Base-by-base conservation (phyloP, 2,797 vertebrate genomes). In the Melanotaenia boesemani region DNA sequence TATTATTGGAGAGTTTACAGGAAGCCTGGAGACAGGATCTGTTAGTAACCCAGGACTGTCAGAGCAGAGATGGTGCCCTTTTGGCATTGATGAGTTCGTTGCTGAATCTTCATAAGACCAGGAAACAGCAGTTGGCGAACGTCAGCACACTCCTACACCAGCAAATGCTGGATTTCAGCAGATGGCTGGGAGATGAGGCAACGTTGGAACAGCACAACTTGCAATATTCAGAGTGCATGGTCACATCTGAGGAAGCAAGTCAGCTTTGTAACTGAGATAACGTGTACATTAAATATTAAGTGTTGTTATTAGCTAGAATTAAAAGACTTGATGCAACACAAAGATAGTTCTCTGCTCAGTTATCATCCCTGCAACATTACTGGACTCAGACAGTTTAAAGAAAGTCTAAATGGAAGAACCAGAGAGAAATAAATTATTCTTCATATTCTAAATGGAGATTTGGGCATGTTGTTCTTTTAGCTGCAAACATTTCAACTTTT, bases 141-240 rank as follows among this genome's bases (percentile, higher is more conserved):
- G 32, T 88, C 22, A 22, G 12, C 55, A 4, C 56, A 0, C 57
- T 79, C 0, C 67, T 91, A 0, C 78, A 89, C 16, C 70, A 59
- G 0, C 64, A 72, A 0, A 84, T 88, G 89, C 24, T 82, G 6
- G 66, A 84, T 37, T 87, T 90, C 8, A 87, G 88, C 74, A 80
- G 55, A 61, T 64, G 77, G 32, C 78, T 91, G 59, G 86, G 86
- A 61, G 76, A 74, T 18, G 63, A 83, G 60, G 39, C 69, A 1
- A 7, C 32, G 3, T 2, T 20, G 1, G 32, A 52, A 5, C 67
- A 61, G 5, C 55, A 68, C 0, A n/a, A 28, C 11, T 70, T 26
- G 48, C 37, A 46, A 30, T 0, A 22, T 52, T 9, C 32, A 22
- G 4, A 8, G 50, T 1, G 24, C 46, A 26, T 4, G 34, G 58